phyloP scores from a whole-genome alignment of 2,797 vertebrate species.

The Podarcis lilfordi region DNA sequence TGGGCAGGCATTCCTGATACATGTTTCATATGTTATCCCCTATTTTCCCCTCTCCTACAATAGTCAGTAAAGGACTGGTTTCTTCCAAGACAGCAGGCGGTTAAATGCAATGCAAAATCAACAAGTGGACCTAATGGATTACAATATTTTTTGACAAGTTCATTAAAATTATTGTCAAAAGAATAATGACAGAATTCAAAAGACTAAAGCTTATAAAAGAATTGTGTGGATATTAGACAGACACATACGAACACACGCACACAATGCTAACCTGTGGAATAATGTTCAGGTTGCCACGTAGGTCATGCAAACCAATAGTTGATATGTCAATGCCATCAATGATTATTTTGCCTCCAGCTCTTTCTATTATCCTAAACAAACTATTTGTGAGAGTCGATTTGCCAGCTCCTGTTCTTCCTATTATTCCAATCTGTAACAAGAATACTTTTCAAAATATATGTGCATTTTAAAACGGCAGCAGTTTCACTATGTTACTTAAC shows the following conservation, averaged over 20 bases:
- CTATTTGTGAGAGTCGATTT: conserved; percentile 73
- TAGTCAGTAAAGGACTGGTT: not conserved
- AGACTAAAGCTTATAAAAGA: no score
- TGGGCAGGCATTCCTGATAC: not conserved
- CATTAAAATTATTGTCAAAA: not conserved
- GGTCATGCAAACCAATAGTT: conserved; percentile 72
- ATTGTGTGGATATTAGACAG: not conserved
- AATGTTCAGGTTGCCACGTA: conserved; percentile 71
- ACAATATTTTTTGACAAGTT: no score
- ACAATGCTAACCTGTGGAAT: conserved; percentile 72
- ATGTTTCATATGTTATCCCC: not conserved
- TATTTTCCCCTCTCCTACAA: not conserved
- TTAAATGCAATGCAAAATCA: not conserved
- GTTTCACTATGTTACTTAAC: not conserved
- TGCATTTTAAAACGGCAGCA: not conserved
- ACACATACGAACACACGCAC: not conserved
- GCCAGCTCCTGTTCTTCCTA: conserved; percentile 74
- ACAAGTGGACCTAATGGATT: not conserved
- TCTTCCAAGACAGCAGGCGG: not conserved
- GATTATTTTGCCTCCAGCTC: conserved; percentile 70
- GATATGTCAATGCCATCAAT: conserved; percentile 74
- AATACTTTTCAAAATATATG: conserved; percentile 8
- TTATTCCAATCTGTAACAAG: conserved; percentile 70
- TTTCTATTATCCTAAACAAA: conserved; percentile 74
- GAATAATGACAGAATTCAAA: not conserved